A percentile compares a stretch with the other conserved stretches of the same genome.
Evolutionary conservation across 2,797 vertebrate genomes (phyloP).

Genomic region (Tenualosa ilisha): DNA sequence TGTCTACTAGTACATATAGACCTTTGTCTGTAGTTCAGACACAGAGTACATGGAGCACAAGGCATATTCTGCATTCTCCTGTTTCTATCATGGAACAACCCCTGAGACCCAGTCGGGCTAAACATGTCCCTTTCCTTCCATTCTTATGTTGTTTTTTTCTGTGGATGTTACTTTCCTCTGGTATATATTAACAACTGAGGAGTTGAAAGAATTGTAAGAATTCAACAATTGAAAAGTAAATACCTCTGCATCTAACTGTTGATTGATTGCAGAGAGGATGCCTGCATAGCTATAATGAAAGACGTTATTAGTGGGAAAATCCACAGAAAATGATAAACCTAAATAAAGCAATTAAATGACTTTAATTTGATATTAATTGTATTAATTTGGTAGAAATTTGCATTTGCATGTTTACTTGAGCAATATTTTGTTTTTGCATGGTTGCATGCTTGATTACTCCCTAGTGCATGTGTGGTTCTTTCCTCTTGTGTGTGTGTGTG

Average conservation of each 20-base stretch:
- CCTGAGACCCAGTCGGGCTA: neutral
- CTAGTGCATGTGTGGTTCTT: neutral
- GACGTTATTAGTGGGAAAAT: neutral
- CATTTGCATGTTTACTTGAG: constrained; percentile 25
- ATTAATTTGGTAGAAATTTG: neutral
- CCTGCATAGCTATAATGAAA: neutral
- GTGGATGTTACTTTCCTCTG: neutral
- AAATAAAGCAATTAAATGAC: neutral
- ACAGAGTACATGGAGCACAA: neutral
- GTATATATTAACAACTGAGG: too few species aligned
- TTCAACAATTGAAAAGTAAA: neutral
- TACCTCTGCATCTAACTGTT: neutral
- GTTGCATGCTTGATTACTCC: constrained; percentile 1
- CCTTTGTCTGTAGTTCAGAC: neutral
- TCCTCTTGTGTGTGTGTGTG: constrained; percentile 42
- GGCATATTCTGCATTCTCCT: neutral
- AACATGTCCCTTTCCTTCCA: neutral
- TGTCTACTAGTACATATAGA: too few species aligned
- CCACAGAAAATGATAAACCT: neutral
- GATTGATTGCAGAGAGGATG: neutral
- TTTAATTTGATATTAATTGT: neutral
- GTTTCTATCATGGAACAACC: neutral
- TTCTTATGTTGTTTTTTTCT: neutral
- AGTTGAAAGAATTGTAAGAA: too few species aligned
- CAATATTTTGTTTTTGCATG: neutral